Base-by-base conservation (phyloP, 2,888 invertebrate species). In the Petrophora chlorosata region DNA sequence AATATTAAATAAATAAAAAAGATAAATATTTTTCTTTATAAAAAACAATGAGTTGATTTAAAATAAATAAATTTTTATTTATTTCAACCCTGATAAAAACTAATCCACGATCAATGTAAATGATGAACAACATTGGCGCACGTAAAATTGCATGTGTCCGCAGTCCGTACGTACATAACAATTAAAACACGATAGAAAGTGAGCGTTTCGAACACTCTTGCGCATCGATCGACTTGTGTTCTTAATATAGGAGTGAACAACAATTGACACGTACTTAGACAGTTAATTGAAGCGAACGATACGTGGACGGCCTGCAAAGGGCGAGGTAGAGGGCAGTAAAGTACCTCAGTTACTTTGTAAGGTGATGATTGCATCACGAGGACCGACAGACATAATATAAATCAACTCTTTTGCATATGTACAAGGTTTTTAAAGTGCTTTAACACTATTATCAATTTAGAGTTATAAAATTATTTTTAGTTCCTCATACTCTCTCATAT, bases 111-210 rank as follows among this genome's bases (percentile, higher is more conserved):
- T 70, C 73, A 65, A 78, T 75, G 76, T 73, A 73, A 82, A 80
- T 81, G 75, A 79, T 73, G 75, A 68, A 79, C 72, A 76, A 76
- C 85, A 86, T 81, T 68, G 73, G 68, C 72, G 79, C 90, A 90
- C 90, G 90, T 90, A 88, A 85, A 88, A 85, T 90, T 90, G 90
- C 90, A 88, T 89, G 90, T 67, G 79, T 65, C 67, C 62, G 55
- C 53, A 62, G 61, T 61, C 47, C 56, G 62, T 63, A 10, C 79
- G 79, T 79, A 85, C 88, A 87, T 88, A 85, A 87, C 85, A 88
- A 89, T 89, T 87, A 89, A 88, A 85, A 82, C 79, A 63, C 72
- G 79, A 79, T 88, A 89, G 89, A 89, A 88, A 90, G 89, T 81
- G 81, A 85, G 72, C 81, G 82, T 72, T 75, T 65, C 73, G 65